Evolutionary conservation across 2,888 invertebrate genomes (phyloP).

Genomic region (Erebia epiphron): DNA sequence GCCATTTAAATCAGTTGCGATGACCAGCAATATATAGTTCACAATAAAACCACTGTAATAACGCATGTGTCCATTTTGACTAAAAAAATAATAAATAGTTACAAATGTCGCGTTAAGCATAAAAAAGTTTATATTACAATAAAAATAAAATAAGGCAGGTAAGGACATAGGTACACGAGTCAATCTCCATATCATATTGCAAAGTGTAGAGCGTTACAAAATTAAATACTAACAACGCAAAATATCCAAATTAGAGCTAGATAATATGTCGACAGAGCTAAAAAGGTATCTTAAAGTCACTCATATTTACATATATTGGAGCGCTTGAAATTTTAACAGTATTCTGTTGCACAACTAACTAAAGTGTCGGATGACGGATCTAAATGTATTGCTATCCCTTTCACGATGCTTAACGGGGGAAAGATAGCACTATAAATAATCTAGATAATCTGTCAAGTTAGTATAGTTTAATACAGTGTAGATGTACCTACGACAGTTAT

Average conservation of each 20-base stretch:
- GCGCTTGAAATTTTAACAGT: neutral
- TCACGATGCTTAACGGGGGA: no score
- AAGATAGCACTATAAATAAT: no score
- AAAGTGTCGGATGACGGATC: no score
- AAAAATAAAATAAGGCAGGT: conserved; percentile 32
- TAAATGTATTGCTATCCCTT: no score
- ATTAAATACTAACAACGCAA: conserved; percentile 14
- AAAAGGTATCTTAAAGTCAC: neutral
- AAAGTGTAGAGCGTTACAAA: conserved; percentile 22
- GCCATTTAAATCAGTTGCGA: neutral
- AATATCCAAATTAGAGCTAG: conserved; percentile 18
- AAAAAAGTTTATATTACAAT: conserved; percentile 32
- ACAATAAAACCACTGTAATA: conserved; percentile 19
- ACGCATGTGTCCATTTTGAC: conserved; percentile 56
- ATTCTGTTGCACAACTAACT: no score
- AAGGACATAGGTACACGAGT: conserved; percentile 30
- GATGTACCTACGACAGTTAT: no score
- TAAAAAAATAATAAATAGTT: conserved; percentile 29
- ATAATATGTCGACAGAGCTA: conserved; percentile 4
- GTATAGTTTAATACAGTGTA: no score
- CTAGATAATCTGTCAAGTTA: no score
- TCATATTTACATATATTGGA: neutral
- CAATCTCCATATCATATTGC: conserved; percentile 28
- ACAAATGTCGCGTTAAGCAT: conserved; percentile 24
- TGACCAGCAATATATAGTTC: neutral